phyloP scores from a whole-genome alignment of 2,888 invertebrate genomes.

The Heliconius sara region DNA sequence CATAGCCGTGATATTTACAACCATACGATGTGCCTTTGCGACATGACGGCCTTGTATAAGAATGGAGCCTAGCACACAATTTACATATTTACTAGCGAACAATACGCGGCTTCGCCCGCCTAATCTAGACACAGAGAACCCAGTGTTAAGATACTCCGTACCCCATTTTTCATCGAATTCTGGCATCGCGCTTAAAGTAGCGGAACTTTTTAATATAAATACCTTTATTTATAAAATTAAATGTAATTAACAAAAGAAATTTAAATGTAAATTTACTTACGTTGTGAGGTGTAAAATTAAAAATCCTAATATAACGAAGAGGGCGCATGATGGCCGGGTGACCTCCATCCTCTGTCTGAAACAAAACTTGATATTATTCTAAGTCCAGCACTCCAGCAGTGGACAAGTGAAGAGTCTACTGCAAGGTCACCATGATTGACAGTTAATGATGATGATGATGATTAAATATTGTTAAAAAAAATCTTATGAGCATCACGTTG shows the following conservation, averaged over 20 bases:
- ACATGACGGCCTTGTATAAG: no score
- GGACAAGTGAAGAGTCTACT: background rate
- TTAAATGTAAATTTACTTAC: slow-evolving; percentile 68
- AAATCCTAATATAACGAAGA: slow-evolving; percentile 68
- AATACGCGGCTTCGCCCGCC: no score
- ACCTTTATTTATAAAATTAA: background rate
- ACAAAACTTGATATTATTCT: slow-evolving; percentile 51
- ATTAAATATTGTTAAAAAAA: no score
- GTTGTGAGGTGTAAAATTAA: slow-evolving; percentile 73
- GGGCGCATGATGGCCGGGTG: slow-evolving; percentile 68
- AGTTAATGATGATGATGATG: background rate
- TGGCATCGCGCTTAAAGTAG: no score
- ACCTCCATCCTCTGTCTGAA: slow-evolving; percentile 75
- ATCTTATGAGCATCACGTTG: no score
- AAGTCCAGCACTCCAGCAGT: background rate
- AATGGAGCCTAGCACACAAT: no score
- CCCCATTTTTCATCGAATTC: no score
- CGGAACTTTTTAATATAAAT: no score
- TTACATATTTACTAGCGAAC: no score
- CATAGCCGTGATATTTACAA: background rate
- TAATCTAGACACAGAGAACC: no score
- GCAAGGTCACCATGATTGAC: background rate
- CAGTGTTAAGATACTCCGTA: no score
- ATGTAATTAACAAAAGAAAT: background rate
- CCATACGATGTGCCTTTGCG: no score